These are phyloP conservation scores for Ptyas mucosa DNA, from an alignment of 2,113 vertebrate species.

Conservation along the genomic window DNA sequence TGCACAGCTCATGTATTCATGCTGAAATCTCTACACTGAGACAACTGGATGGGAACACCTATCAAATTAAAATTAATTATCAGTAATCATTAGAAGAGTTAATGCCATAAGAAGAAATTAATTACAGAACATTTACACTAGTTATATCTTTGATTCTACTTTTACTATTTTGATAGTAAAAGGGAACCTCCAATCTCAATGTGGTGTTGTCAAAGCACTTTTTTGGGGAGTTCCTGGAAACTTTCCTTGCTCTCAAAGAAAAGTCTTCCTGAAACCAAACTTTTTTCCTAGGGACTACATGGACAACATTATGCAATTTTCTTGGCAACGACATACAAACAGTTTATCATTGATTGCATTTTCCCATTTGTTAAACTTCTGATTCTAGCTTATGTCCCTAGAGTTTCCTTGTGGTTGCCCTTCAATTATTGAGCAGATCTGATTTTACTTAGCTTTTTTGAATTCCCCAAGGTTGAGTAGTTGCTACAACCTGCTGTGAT, in stretches of 20 bases:
- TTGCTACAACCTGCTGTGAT: neutral
- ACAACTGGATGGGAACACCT: neutral
- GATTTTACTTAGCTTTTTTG: neutral
- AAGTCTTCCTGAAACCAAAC: neutral
- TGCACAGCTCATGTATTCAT: neutral
- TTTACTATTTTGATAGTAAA: neutral
- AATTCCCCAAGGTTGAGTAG: neutral
- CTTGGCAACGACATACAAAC: neutral
- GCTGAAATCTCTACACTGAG: neutral
- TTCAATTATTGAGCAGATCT: neutral
- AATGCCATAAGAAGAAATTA: neutral
- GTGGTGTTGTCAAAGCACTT: neutral
- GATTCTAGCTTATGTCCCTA: neutral
- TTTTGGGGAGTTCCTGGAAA: neutral
- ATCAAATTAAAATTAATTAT: neutral
- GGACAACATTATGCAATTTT: neutral
- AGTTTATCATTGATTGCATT: neutral
- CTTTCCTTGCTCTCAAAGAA: neutral
- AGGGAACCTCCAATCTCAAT: neutral
- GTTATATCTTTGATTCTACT: neutral
- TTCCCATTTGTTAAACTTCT: neutral
- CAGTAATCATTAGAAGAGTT: neutral
- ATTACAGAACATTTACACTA: neutral
- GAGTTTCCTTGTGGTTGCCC: neutral
- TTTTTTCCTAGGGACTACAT: neutral